A percentile compares a stretch with the other conserved stretches of the same genome.
Evolutionary conservation across 2,113 vertebrate species (phyloP).

Genomic region (Lampris incognitus): DNA sequence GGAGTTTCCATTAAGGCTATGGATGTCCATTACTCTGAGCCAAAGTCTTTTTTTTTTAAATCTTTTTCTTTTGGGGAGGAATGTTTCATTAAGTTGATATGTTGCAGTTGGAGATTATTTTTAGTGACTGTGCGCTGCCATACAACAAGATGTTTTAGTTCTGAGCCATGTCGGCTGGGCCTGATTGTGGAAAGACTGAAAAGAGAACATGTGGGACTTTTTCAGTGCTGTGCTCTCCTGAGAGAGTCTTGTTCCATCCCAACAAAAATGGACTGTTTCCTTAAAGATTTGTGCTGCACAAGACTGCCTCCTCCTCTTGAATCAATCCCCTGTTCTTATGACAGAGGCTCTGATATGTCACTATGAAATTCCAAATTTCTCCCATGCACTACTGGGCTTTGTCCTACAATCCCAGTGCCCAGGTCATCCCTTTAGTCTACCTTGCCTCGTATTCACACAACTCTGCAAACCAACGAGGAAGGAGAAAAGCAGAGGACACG

Average conservation of each 20-base stretch:
- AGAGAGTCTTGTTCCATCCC: conserved; percentile 55
- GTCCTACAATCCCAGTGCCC: conserved; percentile 7
- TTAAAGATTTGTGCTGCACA: conserved; percentile 67
- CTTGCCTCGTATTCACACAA: conserved; percentile 1
- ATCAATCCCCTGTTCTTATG: conserved; percentile 62
- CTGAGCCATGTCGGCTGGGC: conserved; percentile 41
- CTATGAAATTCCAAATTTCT: conserved; percentile 47
- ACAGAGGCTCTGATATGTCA: conserved; percentile 33
- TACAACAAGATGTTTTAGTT: conserved; percentile 51
- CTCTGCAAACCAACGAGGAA: conserved; percentile 39
- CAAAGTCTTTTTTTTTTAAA: conserved; percentile 27
- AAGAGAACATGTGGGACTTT: conserved; percentile 50
- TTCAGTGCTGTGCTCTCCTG: conserved; percentile 62
- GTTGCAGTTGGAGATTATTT: conserved; percentile 22
- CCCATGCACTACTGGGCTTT: conserved; percentile 41
- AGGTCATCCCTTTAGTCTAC: neutral
- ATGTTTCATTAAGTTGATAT: conserved; percentile 36
- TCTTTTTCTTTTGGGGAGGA: conserved; percentile 16
- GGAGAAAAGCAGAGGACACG: conserved; percentile 41
- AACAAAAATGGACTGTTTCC: conserved; percentile 68
- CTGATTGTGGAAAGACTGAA: conserved; percentile 54
- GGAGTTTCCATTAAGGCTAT: conserved; percentile 49
- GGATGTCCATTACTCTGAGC: conserved; percentile 8
- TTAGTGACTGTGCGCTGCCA: conserved; percentile 44
- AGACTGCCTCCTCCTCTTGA: conserved; percentile 60